Conservation (phyloP, 2,888 invertebrate species). For the Byasa hedistus region DNA sequence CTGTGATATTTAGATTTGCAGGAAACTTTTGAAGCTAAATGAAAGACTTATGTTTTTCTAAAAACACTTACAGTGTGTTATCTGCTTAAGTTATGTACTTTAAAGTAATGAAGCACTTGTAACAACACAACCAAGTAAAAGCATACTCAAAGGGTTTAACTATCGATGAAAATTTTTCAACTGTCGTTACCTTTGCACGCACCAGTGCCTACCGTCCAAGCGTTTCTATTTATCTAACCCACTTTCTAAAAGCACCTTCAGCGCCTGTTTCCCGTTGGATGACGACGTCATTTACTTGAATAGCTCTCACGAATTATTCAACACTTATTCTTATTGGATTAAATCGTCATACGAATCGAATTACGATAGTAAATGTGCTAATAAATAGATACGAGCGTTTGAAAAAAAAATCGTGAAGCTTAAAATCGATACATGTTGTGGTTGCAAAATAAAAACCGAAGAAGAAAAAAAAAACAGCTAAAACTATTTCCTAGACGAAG, state of each 20-base stretch:
- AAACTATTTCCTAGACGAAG: conserved; percentile 37
- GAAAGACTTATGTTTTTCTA: neutral
- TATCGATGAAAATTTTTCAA: conserved; percentile 10
- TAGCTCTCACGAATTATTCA: conserved; percentile 1
- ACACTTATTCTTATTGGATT: conserved; percentile 14
- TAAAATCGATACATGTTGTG: conserved; percentile 40
- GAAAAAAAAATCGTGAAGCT: conserved; percentile 36
- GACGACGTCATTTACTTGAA: neutral
- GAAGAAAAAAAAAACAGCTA: conserved; percentile 39
- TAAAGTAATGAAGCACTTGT: conserved; percentile 1
- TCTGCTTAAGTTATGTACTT: neutral
- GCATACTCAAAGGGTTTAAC: conserved; percentile 5
- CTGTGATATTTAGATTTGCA: too few species aligned
- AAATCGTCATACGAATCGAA: conserved; percentile 20
- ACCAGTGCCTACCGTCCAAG: conserved; percentile 31
- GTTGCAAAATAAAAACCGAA: conserved; percentile 44
- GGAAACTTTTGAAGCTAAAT: neutral
- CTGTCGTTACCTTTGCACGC: conserved; percentile 29
- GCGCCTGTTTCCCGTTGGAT: neutral
- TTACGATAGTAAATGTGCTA: conserved; percentile 27
- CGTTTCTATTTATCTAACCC: conserved; percentile 32
- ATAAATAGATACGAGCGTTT: conserved; percentile 27
- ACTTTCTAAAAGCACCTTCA: conserved; percentile 26
- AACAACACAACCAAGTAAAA: conserved; percentile 2
- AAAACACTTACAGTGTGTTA: neutral